These are phyloP conservation scores for Clunio marinus DNA, from an alignment of 2,888 invertebrate species.

Conservation along the genomic window DNA sequence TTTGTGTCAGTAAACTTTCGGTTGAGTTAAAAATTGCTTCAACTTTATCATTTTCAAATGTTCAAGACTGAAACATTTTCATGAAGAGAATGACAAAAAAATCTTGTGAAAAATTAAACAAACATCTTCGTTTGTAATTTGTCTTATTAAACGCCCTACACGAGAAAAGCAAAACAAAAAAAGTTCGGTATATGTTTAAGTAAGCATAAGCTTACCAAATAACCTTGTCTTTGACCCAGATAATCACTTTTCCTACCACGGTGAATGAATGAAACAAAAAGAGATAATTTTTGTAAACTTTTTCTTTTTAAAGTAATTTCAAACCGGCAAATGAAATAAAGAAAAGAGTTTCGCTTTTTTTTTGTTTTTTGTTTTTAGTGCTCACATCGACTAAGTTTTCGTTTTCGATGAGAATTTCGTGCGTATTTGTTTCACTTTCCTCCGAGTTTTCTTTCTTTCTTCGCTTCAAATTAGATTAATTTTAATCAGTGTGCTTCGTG, in stretches of 20 bases:
- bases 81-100: background rate
- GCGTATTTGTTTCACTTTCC: slow-evolving; percentile 31
- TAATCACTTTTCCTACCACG: slow-evolving; percentile 33
- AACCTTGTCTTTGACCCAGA: slow-evolving; percentile 39
- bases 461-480: slow-evolving; percentile 27
- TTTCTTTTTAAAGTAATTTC: slow-evolving; percentile 29
- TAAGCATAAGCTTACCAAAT: background rate
- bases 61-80: no score
- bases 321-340: no score
- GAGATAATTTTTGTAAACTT: slow-evolving; percentile 26
- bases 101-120: background rate
- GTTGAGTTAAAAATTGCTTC: no score
- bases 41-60: background rate
- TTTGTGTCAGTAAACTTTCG: background rate
- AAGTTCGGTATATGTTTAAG: background rate
- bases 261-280: background rate
- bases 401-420: slow-evolving; percentile 25
- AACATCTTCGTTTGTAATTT: no score
- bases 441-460: background rate
- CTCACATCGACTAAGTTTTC: background rate
- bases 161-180: no score
- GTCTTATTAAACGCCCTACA: no score
- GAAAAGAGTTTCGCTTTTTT: background rate
- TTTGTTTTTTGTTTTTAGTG: background rate
- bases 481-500: slow-evolving; percentile 8